Evolutionary conservation across 2,113 vertebrate genomes (phyloP).

Genomic region (Clinocottus analis): DNA sequence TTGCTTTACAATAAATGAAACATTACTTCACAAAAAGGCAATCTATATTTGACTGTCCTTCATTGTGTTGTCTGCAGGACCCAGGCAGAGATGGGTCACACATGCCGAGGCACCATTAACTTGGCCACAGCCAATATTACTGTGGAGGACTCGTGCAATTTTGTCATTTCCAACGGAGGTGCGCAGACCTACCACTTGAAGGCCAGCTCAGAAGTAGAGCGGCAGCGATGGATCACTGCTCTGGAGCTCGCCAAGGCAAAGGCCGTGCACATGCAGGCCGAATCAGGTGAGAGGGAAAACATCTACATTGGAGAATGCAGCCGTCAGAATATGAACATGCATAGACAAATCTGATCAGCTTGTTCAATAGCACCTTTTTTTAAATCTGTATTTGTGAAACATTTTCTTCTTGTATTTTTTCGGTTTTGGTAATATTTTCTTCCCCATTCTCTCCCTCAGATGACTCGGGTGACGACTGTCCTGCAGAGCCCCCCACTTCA

Average conservation of each 20-base stretch:
- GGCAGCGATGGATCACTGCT: slow-evolving; percentile 97
- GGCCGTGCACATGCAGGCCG: slow-evolving; percentile 92
- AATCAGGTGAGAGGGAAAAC: slow-evolving; percentile 87
- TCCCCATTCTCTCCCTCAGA: slow-evolving; percentile 77
- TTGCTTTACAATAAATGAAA: neutral
- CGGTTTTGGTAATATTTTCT: neutral
- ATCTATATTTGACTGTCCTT: slow-evolving; percentile 5
- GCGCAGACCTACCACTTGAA: slow-evolving; percentile 98
- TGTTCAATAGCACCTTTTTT: neutral
- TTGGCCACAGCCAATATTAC: slow-evolving; percentile 95
- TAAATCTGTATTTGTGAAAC: neutral
- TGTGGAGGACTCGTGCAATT: slow-evolving; percentile 97
- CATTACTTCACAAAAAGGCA: neutral
- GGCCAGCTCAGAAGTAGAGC: slow-evolving; percentile 94
- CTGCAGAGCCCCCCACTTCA: slow-evolving; percentile 79
- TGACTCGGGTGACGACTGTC: slow-evolving; percentile 92
- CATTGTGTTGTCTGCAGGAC: slow-evolving; percentile 79
- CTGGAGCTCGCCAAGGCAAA: slow-evolving; percentile 96
- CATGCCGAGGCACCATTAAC: slow-evolving; percentile 97
- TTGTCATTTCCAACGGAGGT: slow-evolving; percentile 96
- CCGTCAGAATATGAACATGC: neutral
- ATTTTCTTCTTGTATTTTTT: neutral
- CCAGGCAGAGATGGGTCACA: slow-evolving; percentile 98
- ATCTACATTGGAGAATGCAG: neutral
- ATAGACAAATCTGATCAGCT: neutral